Conservation (phyloP, 92 coral and sea anemone species). For the Parazoanthus darwini region DNA sequence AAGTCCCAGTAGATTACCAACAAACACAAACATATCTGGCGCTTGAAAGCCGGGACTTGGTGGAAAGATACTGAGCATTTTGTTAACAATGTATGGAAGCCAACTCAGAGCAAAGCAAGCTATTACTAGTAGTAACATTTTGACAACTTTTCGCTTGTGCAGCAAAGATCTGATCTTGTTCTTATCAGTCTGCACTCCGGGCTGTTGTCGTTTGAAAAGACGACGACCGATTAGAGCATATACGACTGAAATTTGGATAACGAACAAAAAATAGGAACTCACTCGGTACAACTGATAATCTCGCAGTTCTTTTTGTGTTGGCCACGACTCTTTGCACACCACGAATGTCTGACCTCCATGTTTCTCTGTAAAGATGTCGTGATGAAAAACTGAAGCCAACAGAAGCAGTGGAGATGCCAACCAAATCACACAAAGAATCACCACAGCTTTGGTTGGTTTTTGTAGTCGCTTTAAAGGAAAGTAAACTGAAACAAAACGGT, state of each 20-base stretch:
- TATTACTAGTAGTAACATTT: conserved; percentile 79
- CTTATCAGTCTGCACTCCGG: conserved; percentile 68
- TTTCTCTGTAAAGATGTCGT: conserved; percentile 45
- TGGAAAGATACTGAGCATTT: conserved; percentile 70
- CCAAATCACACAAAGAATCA: conserved; percentile 68
- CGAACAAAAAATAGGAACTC: conserved; percentile 68
- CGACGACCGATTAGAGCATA: conserved; percentile 66
- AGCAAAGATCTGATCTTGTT: conserved; percentile 58
- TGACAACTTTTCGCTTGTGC: conserved; percentile 70
- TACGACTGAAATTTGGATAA: conserved; percentile 75
- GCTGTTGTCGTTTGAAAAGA: conserved; percentile 73
- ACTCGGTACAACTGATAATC: conserved; percentile 70
- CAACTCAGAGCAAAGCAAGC: conserved; percentile 72
- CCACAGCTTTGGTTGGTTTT: conserved; percentile 54
- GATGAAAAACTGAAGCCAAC: conserved; percentile 70
- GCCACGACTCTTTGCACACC: conserved; percentile 76
- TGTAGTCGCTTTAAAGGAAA: conserved; percentile 68
- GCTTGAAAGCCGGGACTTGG: conserved; percentile 53
- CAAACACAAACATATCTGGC: conserved; percentile 75
- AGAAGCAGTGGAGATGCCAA: conserved; percentile 75
- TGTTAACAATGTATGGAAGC: conserved; percentile 84
- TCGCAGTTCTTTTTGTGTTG: conserved; percentile 47
- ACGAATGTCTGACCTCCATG: conserved; percentile 43
- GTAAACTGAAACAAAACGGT: conserved; percentile 75
- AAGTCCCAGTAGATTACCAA: conserved; percentile 76